Percentiles rank a stretch among this genome's conserved stretches.
phyloP scores from a whole-genome alignment of 1,140 invertebrate species.

The Heliconius eleuchia region DNA sequence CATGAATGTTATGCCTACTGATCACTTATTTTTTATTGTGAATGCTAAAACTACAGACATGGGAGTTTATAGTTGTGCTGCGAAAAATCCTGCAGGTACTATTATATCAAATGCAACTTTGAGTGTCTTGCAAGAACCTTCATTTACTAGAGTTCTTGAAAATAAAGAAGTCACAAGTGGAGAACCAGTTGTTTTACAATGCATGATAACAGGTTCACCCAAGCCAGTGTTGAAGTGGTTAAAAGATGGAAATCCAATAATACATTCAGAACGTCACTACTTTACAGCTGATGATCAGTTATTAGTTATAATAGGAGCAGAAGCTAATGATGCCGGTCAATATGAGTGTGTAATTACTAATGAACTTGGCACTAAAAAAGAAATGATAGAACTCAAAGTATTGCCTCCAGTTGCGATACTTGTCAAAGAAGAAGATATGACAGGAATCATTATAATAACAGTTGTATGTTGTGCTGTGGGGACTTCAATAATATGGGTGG shows the following conservation, averaged over 20 bases:
- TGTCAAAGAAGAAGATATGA: slow-evolving; percentile 86
- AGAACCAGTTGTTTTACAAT: slow-evolving; percentile 92
- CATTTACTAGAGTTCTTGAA: slow-evolving; percentile 92
- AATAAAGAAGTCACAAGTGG: slow-evolving; percentile 90
- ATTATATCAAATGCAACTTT: slow-evolving; percentile 94
- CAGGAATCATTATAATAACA: slow-evolving; percentile 93
- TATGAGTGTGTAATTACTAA: slow-evolving; percentile 96
- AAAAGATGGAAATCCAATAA: slow-evolving; percentile 90
- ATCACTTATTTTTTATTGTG: slow-evolving; percentile 96
- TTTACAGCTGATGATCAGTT: slow-evolving; percentile 93
- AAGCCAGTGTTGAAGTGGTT: slow-evolving; percentile 94
- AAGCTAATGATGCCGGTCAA: slow-evolving; percentile 88
- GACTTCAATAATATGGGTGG: slow-evolving; percentile 95
- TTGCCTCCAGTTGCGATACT: slow-evolving; percentile 81
- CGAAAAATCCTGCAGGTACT: slow-evolving; percentile 93
- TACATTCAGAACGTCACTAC: slow-evolving; percentile 88
- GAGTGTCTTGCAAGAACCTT: slow-evolving; percentile 92
- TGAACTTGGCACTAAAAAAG: slow-evolving; percentile 86
- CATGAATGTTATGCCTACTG: slow-evolving; percentile 95
- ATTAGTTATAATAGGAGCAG: slow-evolving; percentile 91
- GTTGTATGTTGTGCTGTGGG: slow-evolving; percentile 94
- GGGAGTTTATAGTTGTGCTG: slow-evolving; percentile 96
- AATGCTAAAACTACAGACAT: slow-evolving; percentile 93
- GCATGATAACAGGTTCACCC: slow-evolving; percentile 92
- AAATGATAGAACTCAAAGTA: slow-evolving; percentile 80